These are phyloP conservation scores for Melanotaenia maccullochi DNA, from an alignment of 2,797 vertebrate species.

Conservation along the genomic window DNA sequence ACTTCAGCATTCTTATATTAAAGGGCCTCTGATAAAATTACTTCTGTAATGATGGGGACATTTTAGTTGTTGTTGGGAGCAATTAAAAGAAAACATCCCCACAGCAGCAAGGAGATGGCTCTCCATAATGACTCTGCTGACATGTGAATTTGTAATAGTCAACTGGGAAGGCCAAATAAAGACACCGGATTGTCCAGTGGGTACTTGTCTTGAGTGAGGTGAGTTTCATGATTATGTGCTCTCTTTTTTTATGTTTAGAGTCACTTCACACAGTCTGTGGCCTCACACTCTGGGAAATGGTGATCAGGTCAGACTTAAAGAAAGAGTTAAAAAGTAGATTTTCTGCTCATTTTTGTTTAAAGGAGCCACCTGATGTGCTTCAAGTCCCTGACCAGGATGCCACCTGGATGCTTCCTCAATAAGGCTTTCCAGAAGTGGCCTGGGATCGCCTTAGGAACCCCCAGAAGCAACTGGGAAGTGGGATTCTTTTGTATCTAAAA, in stretches of 20 bases:
- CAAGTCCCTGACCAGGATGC: not conserved
- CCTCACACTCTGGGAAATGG: not conserved
- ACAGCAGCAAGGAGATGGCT: constrained; percentile 20
- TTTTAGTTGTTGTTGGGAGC: constrained; percentile 38
- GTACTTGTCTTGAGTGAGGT: constrained; percentile 13
- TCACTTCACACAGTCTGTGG: not conserved
- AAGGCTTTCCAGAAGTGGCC: not conserved
- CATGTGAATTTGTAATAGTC: constrained; percentile 25
- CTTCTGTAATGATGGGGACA: constrained; percentile 21
- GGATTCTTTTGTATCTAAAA: not conserved
- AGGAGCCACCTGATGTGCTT: not conserved
- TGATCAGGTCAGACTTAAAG: not conserved
- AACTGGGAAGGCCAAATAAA: constrained; percentile 30
- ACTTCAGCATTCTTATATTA: constrained; percentile 26
- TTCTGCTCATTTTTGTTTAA: not conserved
- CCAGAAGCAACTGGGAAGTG: not conserved
- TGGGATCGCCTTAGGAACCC: not conserved
- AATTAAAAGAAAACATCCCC: constrained; percentile 36
- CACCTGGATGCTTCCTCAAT: not conserved
- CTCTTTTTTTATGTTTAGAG: not conserved
- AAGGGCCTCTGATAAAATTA: constrained; percentile 39
- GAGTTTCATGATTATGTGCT: not conserved
- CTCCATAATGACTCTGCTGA: constrained; percentile 52
- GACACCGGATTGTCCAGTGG: not conserved
- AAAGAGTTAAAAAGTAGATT: constrained; percentile 2